Conservation (phyloP, 2,113 vertebrate species). For the Mesocricetus auratus region DNA sequence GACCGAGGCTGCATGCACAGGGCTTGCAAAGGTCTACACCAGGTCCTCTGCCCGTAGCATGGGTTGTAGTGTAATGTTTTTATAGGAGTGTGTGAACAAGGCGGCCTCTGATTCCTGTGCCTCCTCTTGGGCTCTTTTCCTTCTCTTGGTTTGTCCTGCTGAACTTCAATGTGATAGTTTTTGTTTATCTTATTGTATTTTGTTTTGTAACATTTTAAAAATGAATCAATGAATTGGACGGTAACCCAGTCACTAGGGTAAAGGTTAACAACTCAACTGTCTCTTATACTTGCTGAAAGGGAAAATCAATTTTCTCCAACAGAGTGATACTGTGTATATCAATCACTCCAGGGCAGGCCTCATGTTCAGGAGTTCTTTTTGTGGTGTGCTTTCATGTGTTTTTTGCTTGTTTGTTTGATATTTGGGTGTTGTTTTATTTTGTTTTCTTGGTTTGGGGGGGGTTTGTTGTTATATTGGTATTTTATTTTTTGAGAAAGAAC, state of each 20-base stretch:
- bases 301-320: not conserved
- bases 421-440: not conserved
- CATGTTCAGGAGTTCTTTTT: not conserved
- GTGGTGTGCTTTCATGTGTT: not conserved
- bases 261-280: not conserved
- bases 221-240: not conserved
- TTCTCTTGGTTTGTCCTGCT: not conserved
- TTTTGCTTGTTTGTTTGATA: not conserved
- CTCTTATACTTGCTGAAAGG: not conserved
- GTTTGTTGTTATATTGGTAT: not conserved
- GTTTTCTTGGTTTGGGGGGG: not conserved
- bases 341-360: not conserved
- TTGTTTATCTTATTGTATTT: not conserved
- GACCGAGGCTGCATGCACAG: rapidly evolving
- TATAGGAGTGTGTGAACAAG: not conserved
- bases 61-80: not conserved
- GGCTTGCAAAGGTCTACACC: not conserved
- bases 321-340: not conserved
- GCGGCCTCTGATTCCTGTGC: not conserved
- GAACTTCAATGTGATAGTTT: not conserved
- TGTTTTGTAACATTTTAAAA: not conserved
- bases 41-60: not conserved
- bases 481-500: not conserved
- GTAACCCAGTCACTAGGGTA: not conserved
- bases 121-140: not conserved